These are phyloP conservation scores for Alouatta palliata DNA, from an alignment of 2,113 vertebrate species.

Conservation along the genomic window DNA sequence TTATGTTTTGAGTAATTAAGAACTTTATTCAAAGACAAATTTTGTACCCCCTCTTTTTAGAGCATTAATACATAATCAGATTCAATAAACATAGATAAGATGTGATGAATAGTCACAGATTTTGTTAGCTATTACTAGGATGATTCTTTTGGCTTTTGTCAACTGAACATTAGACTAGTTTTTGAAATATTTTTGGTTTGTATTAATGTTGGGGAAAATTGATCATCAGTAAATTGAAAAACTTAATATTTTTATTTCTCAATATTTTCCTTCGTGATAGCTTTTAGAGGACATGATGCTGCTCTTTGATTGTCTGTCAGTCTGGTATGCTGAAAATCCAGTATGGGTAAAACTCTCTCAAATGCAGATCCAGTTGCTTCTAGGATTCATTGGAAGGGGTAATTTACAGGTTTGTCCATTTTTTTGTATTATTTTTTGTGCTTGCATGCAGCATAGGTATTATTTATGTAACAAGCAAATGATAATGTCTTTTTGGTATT, in stretches of 20 bases:
- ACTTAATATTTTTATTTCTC: slow-evolving; percentile 39
- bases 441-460: background rate
- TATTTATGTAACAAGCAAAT: slow-evolving; percentile 15
- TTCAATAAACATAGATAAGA: background rate
- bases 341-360: slow-evolving; percentile 93
- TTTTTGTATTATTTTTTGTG: slow-evolving; percentile 35
- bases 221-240: slow-evolving; percentile 6
- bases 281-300: slow-evolving; percentile 93
- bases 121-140: slow-evolving; percentile 42
- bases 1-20: background rate
- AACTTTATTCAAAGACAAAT: slow-evolving; percentile 35
- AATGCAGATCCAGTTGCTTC: slow-evolving; percentile 92
- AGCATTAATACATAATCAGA: slow-evolving; percentile 15
- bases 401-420: slow-evolving; percentile 90
- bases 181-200: slow-evolving; percentile 39
- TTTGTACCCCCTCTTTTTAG: background rate
- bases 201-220: slow-evolving; percentile 29
- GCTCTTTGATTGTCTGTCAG: slow-evolving; percentile 94
- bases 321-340: slow-evolving; percentile 92
- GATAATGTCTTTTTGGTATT: slow-evolving; percentile 9
- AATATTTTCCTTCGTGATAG: slow-evolving; percentile 75
- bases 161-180: background rate
- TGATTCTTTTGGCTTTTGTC: slow-evolving; percentile 38
- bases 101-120: background rate
- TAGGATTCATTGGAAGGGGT: slow-evolving; percentile 96